Percentiles rank a stretch among this genome's conserved stretches.
Conservation (phyloP, 2,113 vertebrate genomes). For the Sardina pilchardus region DNA sequence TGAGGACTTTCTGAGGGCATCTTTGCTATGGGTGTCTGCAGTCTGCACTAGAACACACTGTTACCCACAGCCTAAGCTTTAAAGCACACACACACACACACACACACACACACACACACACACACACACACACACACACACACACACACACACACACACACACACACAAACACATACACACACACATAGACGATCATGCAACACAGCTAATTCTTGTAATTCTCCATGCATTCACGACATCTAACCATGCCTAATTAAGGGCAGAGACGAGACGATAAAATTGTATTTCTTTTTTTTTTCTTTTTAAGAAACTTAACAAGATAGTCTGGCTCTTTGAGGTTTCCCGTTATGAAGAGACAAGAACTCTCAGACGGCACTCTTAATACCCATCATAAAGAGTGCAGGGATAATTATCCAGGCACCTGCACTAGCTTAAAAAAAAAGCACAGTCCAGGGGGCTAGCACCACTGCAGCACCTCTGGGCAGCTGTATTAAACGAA, state of each 20-base stretch:
- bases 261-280: background rate
- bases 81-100: background rate
- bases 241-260: background rate
- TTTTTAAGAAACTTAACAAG: slow-evolving; percentile 1
- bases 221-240: background rate
- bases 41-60: background rate
- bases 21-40: background rate
- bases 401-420: background rate
- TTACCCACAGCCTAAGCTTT: background rate
- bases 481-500: background rate
- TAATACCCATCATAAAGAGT: background rate
- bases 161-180: background rate
- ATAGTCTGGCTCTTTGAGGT: slow-evolving; percentile 13
- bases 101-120: background rate
- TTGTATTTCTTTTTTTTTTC: background rate
- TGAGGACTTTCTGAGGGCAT: slow-evolving; percentile 18
- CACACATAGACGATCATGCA: background rate
- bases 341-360: background rate
- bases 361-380: background rate
- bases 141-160: background rate
- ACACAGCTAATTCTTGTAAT: slow-evolving; percentile 2
- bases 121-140: background rate
- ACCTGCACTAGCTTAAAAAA: background rate
- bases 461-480: background rate
- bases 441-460: background rate